These are phyloP conservation scores for Leptinotarsa rubiginosa DNA, from an alignment of 2,888 invertebrate genomes.

Conservation along the genomic window DNA sequence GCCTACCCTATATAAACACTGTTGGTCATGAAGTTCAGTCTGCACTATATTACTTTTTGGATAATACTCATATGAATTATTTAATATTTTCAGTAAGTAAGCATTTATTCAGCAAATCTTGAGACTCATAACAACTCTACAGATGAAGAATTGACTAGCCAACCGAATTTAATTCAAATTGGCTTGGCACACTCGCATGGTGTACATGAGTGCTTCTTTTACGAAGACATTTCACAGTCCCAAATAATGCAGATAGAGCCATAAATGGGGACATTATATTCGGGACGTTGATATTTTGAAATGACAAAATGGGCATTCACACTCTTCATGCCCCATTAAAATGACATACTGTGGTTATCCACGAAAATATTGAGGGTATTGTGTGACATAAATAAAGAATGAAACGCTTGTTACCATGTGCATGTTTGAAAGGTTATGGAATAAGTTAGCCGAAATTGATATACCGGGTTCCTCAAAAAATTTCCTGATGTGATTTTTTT, in stretches of 20 bases:
- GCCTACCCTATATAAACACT: no score
- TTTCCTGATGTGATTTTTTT: not conserved
- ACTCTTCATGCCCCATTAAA: slow-evolving; percentile 59
- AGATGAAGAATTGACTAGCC: not conserved
- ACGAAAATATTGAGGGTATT: slow-evolving; percentile 42
- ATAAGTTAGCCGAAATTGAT: not conserved
- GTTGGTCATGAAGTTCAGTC: no score
- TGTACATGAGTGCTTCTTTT: slow-evolving; percentile 21
- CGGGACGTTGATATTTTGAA: slow-evolving; percentile 55
- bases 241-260: slow-evolving; percentile 52
- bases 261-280: slow-evolving; percentile 57
- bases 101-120: no score
- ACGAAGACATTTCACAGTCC: slow-evolving; percentile 31
- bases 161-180: slow-evolving; percentile 10
- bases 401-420: slow-evolving; percentile 12
- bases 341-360: slow-evolving; percentile 53
- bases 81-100: no score
- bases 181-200: slow-evolving; percentile 22
- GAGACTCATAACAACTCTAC: not conserved
- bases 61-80: not conserved
- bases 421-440: slow-evolving; percentile 12
- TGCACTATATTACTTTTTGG: no score
- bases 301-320: slow-evolving; percentile 55
- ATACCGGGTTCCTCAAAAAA: not conserved
- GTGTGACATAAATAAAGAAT: slow-evolving; percentile 13